Evolutionary conservation across 1,140 invertebrate species (phyloP), one percentile per base, ranked within the genome.

Genomic region (Sarcophaga peregrina): DNA sequence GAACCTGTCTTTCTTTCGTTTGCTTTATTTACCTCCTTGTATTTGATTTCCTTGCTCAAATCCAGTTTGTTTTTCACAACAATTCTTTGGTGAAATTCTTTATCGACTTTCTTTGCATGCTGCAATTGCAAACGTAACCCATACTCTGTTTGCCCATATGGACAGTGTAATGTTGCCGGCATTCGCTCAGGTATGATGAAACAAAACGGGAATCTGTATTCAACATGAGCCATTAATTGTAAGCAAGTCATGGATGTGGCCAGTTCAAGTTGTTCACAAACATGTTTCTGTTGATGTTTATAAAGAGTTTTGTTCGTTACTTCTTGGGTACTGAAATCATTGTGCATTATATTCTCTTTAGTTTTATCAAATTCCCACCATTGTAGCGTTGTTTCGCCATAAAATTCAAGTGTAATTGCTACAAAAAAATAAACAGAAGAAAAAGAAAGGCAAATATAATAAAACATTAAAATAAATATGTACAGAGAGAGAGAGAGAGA

Each of bases 11-110:
- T 20, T 15, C 20, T 68, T 17, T 68, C 20, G n/a, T 68, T 25
- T 52, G 5, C 13, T 74, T 11, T 4, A 50, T 20, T 20, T 25
- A 78, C 75, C 75, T 78, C 75, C 20, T 25, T 8, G n/a, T 50
- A 50, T 25, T 78, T 20, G 10, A 25, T 50, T 25, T 78, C 17
- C 17, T 20, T 3, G 8, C 47, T 50, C 25, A 78, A 78, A 78
- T 78, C 75, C 47, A 78, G 75, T 78, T 78, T 78, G 50, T 78
- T 78, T 78, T 78, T 78, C 20, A 78, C 20, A 13, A 78, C 47
- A 78, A 78, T 78, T 78, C 48, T 78, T 78, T 78, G 75, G 75
- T 78, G 48, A 78, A 78, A 78, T 78, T 52, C 48, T 52, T 78
- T 78, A 78, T 52, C 50, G 8, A 78, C 75, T 78, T 78, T 78